These are phyloP conservation scores for Stenurella melanura DNA, from an alignment of 2,888 invertebrate genomes.

Conservation along the genomic window DNA sequence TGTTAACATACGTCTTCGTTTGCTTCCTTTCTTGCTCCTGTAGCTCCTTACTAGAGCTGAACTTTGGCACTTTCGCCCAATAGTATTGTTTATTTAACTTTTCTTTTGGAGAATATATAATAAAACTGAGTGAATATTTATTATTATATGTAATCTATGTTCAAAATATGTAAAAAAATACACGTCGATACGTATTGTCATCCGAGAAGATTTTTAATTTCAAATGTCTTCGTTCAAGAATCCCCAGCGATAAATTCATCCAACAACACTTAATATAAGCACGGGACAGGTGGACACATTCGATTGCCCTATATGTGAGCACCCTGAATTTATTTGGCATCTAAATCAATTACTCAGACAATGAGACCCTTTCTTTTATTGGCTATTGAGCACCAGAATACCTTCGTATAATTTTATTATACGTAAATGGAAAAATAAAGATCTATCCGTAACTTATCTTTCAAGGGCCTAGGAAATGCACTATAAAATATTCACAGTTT, in stretches of 20 bases:
- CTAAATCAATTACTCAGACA: conserved; percentile 8
- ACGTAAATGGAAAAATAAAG: conserved; percentile 1
- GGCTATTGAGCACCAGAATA: neutral
- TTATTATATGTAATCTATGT: no score
- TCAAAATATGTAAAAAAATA: no score
- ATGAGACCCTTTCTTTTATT: conserved; percentile 9
- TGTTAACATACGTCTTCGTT: no score
- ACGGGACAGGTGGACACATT: neutral
- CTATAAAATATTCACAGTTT: neutral
- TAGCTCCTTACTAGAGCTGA: no score
- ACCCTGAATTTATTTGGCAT: conserved; percentile 8
- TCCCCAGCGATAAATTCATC: neutral
- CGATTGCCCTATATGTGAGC: neutral
- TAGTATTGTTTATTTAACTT: no score
- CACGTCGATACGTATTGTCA: no score
- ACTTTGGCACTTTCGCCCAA: no score
- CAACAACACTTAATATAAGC: neutral
- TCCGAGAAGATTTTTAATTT: neutral
- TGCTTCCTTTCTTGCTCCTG: no score
- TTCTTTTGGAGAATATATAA: no score
- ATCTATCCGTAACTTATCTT: neutral
- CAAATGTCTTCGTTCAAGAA: neutral
- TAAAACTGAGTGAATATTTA: no score
- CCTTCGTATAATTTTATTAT: conserved; percentile 25
- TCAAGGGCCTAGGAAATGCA: neutral